phyloP scores from a whole-genome alignment of 2,888 invertebrate genomes.

The Lumbricus terrestris region DNA sequence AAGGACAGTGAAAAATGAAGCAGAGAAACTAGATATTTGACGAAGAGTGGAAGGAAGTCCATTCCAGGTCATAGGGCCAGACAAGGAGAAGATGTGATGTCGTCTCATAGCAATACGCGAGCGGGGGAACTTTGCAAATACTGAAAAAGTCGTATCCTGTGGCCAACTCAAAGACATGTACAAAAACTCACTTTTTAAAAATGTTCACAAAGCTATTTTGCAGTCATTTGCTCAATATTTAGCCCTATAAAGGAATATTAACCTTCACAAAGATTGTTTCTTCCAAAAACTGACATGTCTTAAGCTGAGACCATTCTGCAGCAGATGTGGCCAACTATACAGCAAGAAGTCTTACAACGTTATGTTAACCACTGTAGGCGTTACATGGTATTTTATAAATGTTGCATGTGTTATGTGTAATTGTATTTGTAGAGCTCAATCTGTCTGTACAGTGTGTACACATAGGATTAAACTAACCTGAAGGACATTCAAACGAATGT shows the following conservation, averaged over 20 bases:
- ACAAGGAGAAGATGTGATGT: too few species aligned
- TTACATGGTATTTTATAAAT: not conserved
- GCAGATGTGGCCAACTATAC: not conserved
- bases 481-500: constrained; percentile 3
- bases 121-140: too few species aligned
- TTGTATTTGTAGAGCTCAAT: not conserved
- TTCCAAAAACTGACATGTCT: not conserved
- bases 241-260: not conserved
- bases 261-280: not conserved
- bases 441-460: not conserved
- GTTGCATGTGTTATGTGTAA: too few species aligned
- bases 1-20: too few species aligned
- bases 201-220: not conserved
- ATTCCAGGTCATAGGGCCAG: too few species aligned
- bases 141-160: too few species aligned
- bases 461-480: not conserved
- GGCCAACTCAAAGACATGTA: too few species aligned
- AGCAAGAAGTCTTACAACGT: too few species aligned
- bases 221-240: not conserved
- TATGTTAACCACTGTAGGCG: not conserved
- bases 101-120: too few species aligned
- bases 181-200: too few species aligned
- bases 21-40: too few species aligned
- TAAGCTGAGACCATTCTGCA: not conserved
- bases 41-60: too few species aligned